These are phyloP conservation scores for Todiramphus chloris DNA, from an alignment of 2,113 vertebrate species.

Conservation along the genomic window DNA sequence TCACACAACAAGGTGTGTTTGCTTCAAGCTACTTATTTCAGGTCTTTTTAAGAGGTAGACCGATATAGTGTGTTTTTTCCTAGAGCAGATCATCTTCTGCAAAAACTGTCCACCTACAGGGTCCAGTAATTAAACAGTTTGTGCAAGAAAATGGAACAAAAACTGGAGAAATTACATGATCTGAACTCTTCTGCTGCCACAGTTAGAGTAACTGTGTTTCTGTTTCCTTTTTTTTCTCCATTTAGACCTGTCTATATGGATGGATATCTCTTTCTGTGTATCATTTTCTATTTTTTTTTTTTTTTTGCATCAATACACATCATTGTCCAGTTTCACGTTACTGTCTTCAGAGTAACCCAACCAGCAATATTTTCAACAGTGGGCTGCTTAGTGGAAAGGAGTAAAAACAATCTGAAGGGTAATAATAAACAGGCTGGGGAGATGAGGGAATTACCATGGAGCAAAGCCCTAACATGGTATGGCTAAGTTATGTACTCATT, in stretches of 20 bases:
- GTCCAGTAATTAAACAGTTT: not conserved
- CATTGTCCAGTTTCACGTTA: not conserved
- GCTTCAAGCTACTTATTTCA: not conserved
- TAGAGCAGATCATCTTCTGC: not conserved
- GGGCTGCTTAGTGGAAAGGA: constrained; percentile 35
- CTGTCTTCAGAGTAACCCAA: not conserved
- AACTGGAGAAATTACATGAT: not conserved
- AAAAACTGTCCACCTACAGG: not conserved
- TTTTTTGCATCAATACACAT: not conserved
- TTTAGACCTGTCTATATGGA: not conserved
- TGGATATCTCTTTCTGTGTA: not conserved
- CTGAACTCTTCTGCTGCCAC: not conserved
- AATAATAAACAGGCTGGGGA: constrained; percentile 26
- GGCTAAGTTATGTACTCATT: not conserved
- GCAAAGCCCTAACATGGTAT: not conserved
- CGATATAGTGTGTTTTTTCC: not conserved
- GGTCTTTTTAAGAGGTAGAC: not conserved
- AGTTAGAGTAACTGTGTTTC: not conserved
- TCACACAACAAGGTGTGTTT: not conserved
- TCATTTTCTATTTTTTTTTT: not conserved
- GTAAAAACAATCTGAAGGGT: not conserved
- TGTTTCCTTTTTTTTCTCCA: not conserved
- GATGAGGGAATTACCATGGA: not conserved
- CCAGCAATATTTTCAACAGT: constrained; percentile 45
- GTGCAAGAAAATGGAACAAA: not conserved